Base-by-base conservation (phyloP, 1,140 invertebrate genomes). In the Brachystomella parvula region DNA sequence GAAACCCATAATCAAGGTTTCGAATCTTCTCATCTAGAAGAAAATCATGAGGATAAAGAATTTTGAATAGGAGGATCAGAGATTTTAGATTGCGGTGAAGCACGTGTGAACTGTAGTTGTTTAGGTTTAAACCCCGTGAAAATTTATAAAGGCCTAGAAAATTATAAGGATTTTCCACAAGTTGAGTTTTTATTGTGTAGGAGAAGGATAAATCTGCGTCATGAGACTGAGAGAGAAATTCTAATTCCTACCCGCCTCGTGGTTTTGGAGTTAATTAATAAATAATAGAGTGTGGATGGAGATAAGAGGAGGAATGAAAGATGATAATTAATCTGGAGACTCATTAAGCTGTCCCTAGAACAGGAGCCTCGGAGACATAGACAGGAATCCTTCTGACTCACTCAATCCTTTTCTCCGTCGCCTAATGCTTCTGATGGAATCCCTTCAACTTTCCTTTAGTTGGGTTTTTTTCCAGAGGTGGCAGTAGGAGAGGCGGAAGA, bases 311-410 rank as follows among this genome's bases (percentile, higher is more conserved):
- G 26, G 57, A 59, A 32, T 59, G 57, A 59, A 31, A 59, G 57
- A 59, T 59, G 57, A 59, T 59, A 59, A 59, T 59, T 59, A 59
- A 59, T 59, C 57, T 59, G 57, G 9, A 59, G 57, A 28, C 57
- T 59, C 57, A 59, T 59, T 59, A 59, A 32, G 3, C 29, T 59
- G 57, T 59, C 57, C 30, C 57, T 24, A 28, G 12, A 53, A 26
- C 12, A 53, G 24, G 6, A 53, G 9, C 9, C 39, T n/a, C n/a
- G 39, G 9, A n/a, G 39, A 44, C n/a, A n/a, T n/a, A n/a, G n/a
- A n/a, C n/a, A n/a, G n/a, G n/a, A n/a, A n/a, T n/a, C n/a, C n/a
- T n/a, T n/a, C n/a, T n/a, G n/a, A n/a, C n/a, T n/a, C n/a, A n/a
- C n/a, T n/a, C n/a, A n/a, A n/a, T n/a, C n/a, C n/a, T n/a, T n/a